Conservation (phyloP, 2,888 invertebrate genomes). For the Nesidiocoris tenuis region DNA sequence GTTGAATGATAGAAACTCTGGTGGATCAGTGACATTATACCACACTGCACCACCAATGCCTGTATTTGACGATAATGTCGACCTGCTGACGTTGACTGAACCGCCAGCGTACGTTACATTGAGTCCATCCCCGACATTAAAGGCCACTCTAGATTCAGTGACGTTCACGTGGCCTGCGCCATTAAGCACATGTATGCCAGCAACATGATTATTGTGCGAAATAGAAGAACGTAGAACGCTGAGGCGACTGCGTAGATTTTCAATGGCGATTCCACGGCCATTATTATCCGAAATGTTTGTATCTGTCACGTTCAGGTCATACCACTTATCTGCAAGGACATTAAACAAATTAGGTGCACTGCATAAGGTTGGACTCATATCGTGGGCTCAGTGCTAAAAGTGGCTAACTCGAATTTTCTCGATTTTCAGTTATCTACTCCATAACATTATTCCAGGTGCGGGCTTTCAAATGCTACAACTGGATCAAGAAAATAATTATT, state of each 20-base stretch:
- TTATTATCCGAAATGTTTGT: constrained; percentile 84
- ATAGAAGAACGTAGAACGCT: constrained; percentile 80
- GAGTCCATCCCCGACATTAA: constrained; percentile 90
- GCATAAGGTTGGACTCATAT: too few relatives aligned
- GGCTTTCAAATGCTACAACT: too few relatives aligned
- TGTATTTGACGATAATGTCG: constrained; percentile 80
- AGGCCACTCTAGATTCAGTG: constrained; percentile 83
- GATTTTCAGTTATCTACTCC: too few relatives aligned
- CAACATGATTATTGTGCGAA: constrained; percentile 83
- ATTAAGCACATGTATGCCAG: constrained; percentile 84
- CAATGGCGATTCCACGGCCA: constrained; percentile 91
- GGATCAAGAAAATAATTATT: too few relatives aligned
- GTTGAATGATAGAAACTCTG: constrained; percentile 76
- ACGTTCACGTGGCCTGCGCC: constrained; percentile 94
- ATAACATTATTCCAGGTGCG: too few relatives aligned
- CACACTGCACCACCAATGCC: constrained; percentile 88
- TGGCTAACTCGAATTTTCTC: too few relatives aligned
- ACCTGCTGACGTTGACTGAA: constrained; percentile 83
- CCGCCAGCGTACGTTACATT: constrained; percentile 86
- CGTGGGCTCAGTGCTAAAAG: too few relatives aligned
- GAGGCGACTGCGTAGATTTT: constrained; percentile 86
- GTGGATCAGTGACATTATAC: constrained; percentile 78
- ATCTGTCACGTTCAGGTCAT: constrained; percentile 83
- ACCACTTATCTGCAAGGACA: constrained; percentile 63
- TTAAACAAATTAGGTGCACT: too few relatives aligned